A percentile compares a stretch with the other conserved stretches of the same genome.
Conservation (phyloP, 2,797 vertebrate species). For the Sebastes cheni region DNA sequence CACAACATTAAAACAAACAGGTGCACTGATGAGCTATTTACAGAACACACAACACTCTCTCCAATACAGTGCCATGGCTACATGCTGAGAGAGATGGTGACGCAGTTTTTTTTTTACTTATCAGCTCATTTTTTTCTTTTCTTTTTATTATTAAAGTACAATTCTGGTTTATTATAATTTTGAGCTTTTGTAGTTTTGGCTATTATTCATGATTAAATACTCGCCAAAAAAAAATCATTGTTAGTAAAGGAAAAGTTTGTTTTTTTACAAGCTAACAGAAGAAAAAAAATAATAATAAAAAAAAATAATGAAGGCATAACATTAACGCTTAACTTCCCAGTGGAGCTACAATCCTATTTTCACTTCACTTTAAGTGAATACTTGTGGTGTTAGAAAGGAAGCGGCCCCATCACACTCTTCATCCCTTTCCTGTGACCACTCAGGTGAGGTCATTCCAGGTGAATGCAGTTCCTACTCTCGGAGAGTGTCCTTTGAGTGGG, state of each 20-base stretch:
- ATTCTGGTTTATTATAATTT: neutral
- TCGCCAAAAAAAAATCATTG: no score
- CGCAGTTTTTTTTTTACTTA: neutral
- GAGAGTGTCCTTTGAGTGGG: conserved; percentile 29
- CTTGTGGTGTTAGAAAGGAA: neutral
- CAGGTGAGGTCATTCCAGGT: conserved; percentile 54
- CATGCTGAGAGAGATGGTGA: neutral
- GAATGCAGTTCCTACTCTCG: conserved; percentile 12
- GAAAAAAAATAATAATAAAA: neutral
- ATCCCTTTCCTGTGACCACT: conserved; percentile 11
- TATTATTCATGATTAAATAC: neutral
- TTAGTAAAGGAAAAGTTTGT: neutral
- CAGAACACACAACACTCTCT: conserved; percentile 33
- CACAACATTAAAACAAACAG: conserved; percentile 59
- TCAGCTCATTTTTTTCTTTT: neutral
- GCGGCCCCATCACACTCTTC: neutral
- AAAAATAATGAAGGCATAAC: neutral
- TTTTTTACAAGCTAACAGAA: neutral
- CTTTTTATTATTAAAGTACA: accelerated
- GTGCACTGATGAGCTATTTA: conserved; percentile 62
- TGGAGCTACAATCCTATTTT: neutral
- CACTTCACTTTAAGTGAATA: neutral
- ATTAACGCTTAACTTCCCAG: neutral
- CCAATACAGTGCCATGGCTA: neutral
- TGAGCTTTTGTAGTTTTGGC: accelerated